Conservation (phyloP, 2,797 vertebrate genomes). For the Ambastaia sidthimunki region DNA sequence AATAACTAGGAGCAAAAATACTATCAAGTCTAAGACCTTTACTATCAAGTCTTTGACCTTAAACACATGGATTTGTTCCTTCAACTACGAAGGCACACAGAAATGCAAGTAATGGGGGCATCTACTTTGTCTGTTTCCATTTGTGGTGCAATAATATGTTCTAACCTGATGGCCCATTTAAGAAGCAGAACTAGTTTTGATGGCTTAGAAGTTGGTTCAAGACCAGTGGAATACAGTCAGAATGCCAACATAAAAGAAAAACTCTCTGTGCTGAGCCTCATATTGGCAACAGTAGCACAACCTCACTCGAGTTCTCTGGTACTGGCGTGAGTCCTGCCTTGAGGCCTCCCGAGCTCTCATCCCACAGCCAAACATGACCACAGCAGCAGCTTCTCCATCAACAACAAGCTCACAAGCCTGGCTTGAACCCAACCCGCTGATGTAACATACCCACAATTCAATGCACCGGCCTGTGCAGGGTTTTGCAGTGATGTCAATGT, state of each 20-base stretch:
- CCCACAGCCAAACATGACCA: conserved; percentile 74
- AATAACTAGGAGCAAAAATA: too few relatives aligned
- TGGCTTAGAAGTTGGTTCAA: neutral
- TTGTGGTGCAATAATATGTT: neutral
- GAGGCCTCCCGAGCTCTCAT: conserved; percentile 40
- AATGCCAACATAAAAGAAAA: neutral
- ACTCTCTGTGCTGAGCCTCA: conserved; percentile 57
- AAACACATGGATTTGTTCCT: too few relatives aligned
- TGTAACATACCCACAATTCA: conserved; percentile 1
- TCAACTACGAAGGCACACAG: too few relatives aligned
- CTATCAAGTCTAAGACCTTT: too few relatives aligned
- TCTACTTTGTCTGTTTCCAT: too few relatives aligned
- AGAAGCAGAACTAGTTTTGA: neutral
- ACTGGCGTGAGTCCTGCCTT: conserved; percentile 33
- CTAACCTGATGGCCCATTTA: neutral
- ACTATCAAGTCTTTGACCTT: too few relatives aligned
- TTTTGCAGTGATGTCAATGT: too few relatives aligned
- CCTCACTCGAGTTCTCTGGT: conserved; percentile 33
- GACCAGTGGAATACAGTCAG: neutral
- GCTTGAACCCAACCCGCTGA: neutral
- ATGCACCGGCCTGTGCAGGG: neutral
- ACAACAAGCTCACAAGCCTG: neutral
- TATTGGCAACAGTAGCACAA: conserved; percentile 42
- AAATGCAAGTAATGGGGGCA: too few relatives aligned
- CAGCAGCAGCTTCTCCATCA: conserved; percentile 56